A percentile compares a stretch with the other conserved stretches of the same genome.
Evolutionary conservation across 2,797 vertebrate species (phyloP).

Genomic region (Gadopsis bispinosus): DNA sequence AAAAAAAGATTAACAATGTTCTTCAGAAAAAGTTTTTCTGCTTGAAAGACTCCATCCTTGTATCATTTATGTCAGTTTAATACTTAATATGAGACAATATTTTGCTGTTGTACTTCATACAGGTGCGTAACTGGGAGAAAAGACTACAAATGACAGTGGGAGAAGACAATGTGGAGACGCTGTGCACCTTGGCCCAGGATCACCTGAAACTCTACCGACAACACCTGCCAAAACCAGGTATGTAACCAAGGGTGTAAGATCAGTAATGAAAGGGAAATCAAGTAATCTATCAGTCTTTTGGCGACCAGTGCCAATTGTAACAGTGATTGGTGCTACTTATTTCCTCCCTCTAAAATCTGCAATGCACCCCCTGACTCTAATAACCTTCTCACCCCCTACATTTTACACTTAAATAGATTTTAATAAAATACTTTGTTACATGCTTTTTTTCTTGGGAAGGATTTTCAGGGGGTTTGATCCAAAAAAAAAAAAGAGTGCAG

Average conservation of each 20-base stretch:
- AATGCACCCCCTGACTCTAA: not conserved
- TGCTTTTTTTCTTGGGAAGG: not conserved
- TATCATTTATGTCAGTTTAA: not conserved
- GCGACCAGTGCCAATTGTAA: not conserved
- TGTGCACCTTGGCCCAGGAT: conserved; percentile 68
- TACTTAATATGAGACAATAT: not conserved
- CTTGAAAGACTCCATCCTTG: not conserved
- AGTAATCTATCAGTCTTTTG: not conserved
- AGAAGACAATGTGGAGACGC: conserved; percentile 62
- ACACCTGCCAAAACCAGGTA: conserved; percentile 75
- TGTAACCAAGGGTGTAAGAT: not conserved
- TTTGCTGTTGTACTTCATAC: not conserved
- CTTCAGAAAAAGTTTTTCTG: not conserved
- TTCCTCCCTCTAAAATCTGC: not conserved
- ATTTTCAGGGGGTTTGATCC: not conserved
- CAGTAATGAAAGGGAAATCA: not conserved
- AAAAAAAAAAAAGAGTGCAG: not conserved
- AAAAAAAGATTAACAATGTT: not conserved
- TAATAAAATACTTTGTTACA: not conserved
- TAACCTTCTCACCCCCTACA: not conserved
- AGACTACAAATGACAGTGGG: conserved; percentile 67
- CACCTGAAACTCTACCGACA: conserved; percentile 71
- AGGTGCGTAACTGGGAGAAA: conserved; percentile 82
- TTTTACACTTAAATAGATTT: not conserved
- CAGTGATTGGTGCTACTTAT: not conserved